These are phyloP conservation scores for Telmatochromis brachygnathus DNA, from an alignment of 2,113 vertebrate genomes.

Conservation along the genomic window DNA sequence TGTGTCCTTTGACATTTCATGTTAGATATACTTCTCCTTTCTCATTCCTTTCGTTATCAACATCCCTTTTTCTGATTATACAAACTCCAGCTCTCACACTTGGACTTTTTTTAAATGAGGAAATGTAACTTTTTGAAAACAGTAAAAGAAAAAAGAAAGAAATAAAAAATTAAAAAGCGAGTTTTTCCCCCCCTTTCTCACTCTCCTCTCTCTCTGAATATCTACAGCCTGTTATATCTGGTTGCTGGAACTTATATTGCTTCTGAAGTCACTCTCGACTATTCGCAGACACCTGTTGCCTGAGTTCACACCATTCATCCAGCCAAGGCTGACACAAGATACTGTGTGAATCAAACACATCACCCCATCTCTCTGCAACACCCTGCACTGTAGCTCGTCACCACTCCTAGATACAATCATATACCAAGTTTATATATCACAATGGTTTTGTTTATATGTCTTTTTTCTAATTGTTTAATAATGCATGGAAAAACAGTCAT, in stretches of 20 bases:
- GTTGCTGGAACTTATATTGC: not conserved
- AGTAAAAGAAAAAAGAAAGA: not conserved
- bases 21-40: not conserved
- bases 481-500: not conserved
- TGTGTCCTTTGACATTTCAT: not conserved
- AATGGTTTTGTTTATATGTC: not conserved
- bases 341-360: conserved; percentile 21
- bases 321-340: conserved; percentile 16
- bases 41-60: not conserved
- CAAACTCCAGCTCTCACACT: not conserved
- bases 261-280: not conserved
- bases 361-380: not conserved
- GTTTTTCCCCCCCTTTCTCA: rapidly evolving
- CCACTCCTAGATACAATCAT: not conserved
- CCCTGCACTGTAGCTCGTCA: not conserved
- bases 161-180: rapidly evolving
- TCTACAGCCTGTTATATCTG: not conserved
- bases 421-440: not conserved
- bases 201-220: not conserved
- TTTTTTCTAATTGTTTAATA: not conserved
- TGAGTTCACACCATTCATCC: conserved; percentile 1
- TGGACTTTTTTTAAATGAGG: not conserved
- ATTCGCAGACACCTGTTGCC: conserved; percentile 23
- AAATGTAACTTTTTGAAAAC: not conserved
- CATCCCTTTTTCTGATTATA: not conserved